phyloP scores from a whole-genome alignment of 2,113 vertebrate species.

The Trinectes maculatus region DNA sequence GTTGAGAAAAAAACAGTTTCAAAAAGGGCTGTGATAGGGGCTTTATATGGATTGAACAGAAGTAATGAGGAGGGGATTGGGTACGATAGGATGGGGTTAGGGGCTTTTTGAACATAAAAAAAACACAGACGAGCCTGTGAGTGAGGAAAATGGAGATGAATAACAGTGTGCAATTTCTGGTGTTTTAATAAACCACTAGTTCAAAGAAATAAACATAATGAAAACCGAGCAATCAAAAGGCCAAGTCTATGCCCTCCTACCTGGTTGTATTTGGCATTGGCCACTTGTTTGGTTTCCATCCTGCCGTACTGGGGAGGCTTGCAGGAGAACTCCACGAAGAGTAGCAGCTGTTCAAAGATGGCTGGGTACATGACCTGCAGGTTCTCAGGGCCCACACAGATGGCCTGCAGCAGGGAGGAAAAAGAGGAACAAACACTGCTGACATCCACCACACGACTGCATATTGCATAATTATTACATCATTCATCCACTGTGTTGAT shows the following conservation, averaged over 20 bases:
- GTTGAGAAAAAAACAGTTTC: constrained; percentile 32
- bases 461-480: constrained; percentile 54
- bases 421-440: constrained; percentile 69
- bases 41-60: constrained; percentile 21
- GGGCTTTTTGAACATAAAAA: constrained; percentile 37
- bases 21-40: background rate
- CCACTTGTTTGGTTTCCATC: constrained; percentile 97
- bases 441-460: constrained; percentile 54
- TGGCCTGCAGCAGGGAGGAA: constrained; percentile 86
- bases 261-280: constrained; percentile 99
- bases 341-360: constrained; percentile 96
- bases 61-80: background rate
- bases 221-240: background rate
- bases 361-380: constrained; percentile 99
- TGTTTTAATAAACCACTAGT: constrained; percentile 7
- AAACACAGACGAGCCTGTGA: constrained; percentile 19
- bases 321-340: constrained; percentile 98
- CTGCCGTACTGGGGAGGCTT: constrained; percentile 97
- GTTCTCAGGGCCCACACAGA: constrained; percentile 95
- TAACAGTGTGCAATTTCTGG: constrained; percentile 10
- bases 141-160: constrained; percentile 1
- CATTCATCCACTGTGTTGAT: constrained; percentile 34
- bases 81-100: too few species aligned
- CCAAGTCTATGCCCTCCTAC: constrained; percentile 68
- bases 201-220: constrained; percentile 8